Evolutionary conservation across 1,140 invertebrate species (phyloP).

Genomic region (Saccostrea echinata): DNA sequence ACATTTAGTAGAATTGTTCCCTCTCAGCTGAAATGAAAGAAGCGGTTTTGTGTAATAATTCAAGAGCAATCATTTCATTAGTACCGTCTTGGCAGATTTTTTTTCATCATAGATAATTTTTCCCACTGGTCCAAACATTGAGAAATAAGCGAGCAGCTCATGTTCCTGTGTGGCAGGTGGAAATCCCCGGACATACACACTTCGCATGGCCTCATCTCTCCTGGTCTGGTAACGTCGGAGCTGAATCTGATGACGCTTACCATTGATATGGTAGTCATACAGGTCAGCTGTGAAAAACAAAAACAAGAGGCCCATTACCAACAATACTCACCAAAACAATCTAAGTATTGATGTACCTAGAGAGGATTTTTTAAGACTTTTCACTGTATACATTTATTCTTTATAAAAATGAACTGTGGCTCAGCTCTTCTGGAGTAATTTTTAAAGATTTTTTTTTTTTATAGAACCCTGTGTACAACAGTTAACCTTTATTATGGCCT

Average conservation of each 20-base stretch:
- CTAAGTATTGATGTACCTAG: no score
- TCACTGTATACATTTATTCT: no score
- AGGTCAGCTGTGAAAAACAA: constrained; percentile 45
- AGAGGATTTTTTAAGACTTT: no score
- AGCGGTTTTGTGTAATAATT: no score
- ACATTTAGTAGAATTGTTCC: no score
- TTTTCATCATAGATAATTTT: constrained; percentile 60
- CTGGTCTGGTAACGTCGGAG: constrained; percentile 44
- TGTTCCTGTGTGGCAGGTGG: constrained; percentile 54
- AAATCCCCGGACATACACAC: constrained; percentile 64
- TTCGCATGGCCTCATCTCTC: constrained; percentile 52
- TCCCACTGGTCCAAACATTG: constrained; percentile 58
- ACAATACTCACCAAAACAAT: no score
- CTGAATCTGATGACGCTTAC: constrained; percentile 57
- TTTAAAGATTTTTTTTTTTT: no score
- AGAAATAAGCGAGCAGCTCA: constrained; percentile 60
- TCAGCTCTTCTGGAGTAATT: no score
- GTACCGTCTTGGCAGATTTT: constrained; percentile 42
- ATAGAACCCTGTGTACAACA: not conserved
- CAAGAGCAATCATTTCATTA: not conserved
- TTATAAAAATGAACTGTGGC: no score
- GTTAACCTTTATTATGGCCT: not conserved
- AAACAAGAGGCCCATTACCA: no score
- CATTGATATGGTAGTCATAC: constrained; percentile 61
- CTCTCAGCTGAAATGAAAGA: not conserved